Conservation (phyloP, 2,888 invertebrate genomes). For the Dryobotodes eremita region DNA sequence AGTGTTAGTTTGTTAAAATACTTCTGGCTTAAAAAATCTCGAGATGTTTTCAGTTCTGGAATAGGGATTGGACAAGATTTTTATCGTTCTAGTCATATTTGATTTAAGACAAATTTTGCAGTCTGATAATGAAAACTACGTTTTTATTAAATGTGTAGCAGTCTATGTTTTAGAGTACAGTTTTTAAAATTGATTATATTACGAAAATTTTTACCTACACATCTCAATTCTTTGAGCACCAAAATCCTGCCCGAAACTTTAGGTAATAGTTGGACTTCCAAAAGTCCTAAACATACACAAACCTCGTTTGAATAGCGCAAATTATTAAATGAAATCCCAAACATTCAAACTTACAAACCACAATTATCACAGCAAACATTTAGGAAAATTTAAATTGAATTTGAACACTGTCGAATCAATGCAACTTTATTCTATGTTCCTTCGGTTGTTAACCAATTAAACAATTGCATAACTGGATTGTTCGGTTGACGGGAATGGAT, state of each 20-base stretch:
- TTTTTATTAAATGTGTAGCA: background rate
- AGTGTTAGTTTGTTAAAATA: background rate
- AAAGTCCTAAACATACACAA: constrained; percentile 47
- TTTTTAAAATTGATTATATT: background rate
- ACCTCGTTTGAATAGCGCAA: constrained; percentile 41
- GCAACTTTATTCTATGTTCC: constrained; percentile 73
- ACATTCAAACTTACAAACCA: constrained; percentile 58
- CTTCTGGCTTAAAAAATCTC: background rate
- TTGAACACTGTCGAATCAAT: constrained; percentile 63
- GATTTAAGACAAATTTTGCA: background rate
- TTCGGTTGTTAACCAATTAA: constrained; percentile 77
- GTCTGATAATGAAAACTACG: background rate
- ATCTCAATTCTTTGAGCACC: background rate
- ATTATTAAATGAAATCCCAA: constrained; percentile 59
- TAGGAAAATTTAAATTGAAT: constrained; percentile 59
- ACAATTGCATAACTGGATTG: constrained; percentile 74
- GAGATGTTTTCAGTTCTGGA: background rate
- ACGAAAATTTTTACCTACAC: background rate
- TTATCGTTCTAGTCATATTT: background rate
- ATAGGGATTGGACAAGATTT: background rate
- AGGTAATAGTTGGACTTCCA: constrained; percentile 2
- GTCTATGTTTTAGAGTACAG: background rate
- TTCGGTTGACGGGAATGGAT: constrained; percentile 65
- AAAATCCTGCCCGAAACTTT: constrained; percentile 3
- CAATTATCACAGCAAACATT: constrained; percentile 52